Evolutionary conservation across 2,797 vertebrate genomes (phyloP), one percentile per base, ranked within the genome.

Genomic region (Alca torda): DNA sequence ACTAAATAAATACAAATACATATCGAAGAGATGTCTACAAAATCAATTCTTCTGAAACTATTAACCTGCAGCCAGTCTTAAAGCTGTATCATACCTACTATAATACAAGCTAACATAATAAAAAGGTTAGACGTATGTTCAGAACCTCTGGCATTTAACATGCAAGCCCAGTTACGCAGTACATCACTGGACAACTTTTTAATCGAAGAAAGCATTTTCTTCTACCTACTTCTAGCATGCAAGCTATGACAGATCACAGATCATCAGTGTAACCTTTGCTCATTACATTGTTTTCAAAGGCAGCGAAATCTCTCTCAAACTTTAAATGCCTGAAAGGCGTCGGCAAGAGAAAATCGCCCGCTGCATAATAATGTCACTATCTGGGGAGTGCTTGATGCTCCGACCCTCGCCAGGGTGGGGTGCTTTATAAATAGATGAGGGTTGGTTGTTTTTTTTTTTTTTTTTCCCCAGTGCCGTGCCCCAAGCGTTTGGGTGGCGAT

Each of bases 381-480:
- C 8, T 35, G 90, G 90, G 88, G 77, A 94, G 91, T 11, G 64
- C 78, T 48, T 39, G 74, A 89, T 94, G 90, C 93, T 74, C 88
- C 72, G 88, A 95, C 92, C 96, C 96, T 94, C 33, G 16, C 37
- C 73, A 64, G 95, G 94, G 95, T 90, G 91, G 93, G 87, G 87
- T 90, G 89, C 81, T 92, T 96, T 97, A 97, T 92, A 96, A 97
- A 96, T 87, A 97, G 93, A 94, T 57, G 26, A 37, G 5, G 33
- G 14, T 4, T 35, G 14, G 12, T 41, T 41, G 39, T 39, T 53
- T 13, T 69, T 28, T 16, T 37, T 16, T n/a, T n/a, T n/a, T n/a
- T n/a, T 33, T 23, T 7, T 2, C 3, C 12, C 65, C 39, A 31
- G 78, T 26, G 94, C 78, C 75, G 26, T 93, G 94, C 96, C 92